These are phyloP conservation scores for Vandiemenella viatica DNA, from an alignment of 2,888 invertebrate species.

Conservation along the genomic window DNA sequence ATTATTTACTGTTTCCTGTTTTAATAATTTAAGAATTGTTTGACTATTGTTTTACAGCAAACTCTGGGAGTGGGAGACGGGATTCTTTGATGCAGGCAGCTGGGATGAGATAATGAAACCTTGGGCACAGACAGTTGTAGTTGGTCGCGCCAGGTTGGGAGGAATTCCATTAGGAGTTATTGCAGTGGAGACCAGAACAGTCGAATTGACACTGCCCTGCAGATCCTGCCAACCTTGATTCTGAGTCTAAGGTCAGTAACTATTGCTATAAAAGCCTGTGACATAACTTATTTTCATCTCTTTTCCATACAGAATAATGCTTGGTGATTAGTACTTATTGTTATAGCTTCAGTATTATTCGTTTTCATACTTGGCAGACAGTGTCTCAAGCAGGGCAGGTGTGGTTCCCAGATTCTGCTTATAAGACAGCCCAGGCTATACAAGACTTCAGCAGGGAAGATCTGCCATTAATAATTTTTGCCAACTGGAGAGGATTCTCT, in stretches of 20 bases:
- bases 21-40: too few species aligned
- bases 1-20: too few species aligned
- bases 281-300: too few species aligned
- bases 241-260: conserved; percentile 74
- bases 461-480: conserved; percentile 90
- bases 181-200: conserved; percentile 91
- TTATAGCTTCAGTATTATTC: too few species aligned
- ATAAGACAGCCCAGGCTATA: conserved; percentile 96
- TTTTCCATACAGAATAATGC: too few species aligned
- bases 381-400: conserved; percentile 86
- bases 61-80: conserved; percentile 58
- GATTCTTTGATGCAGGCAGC: conserved; percentile 84
- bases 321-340: too few species aligned
- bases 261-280: conserved; percentile 36
- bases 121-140: conserved; percentile 96
- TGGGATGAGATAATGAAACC: conserved; percentile 88
- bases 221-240: conserved; percentile 95
- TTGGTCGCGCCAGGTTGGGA: conserved; percentile 80
- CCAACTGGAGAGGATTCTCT: conserved; percentile 99
- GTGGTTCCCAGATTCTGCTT: conserved; percentile 99
- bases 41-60: too few species aligned
- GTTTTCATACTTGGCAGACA: too few species aligned
- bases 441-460: conserved; percentile 91
- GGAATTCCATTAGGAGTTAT: conserved; percentile 95
- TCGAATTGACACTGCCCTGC: conserved; percentile 90